Conservation (phyloP, 2,113 vertebrate genomes). For the Chinchilla lanigera region DNA sequence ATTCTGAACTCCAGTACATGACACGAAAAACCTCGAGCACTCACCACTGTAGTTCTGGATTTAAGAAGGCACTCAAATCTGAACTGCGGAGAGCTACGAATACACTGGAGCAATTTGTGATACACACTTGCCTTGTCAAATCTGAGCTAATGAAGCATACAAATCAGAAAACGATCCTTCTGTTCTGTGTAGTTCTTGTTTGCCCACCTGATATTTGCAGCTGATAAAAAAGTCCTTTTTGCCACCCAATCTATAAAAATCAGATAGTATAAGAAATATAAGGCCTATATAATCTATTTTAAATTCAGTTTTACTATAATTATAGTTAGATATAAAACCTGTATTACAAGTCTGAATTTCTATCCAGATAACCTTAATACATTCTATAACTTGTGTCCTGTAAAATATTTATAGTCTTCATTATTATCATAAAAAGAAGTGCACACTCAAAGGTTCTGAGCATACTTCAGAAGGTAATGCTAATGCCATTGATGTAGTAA, state of each 20-base stretch:
- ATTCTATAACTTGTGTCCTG: background rate
- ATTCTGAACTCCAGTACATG: background rate
- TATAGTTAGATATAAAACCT: background rate
- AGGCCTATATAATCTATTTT: background rate
- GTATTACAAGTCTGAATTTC: background rate
- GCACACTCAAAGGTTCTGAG: background rate
- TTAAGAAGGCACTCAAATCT: slow-evolving; percentile 99
- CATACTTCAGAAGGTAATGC: background rate
- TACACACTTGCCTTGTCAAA: slow-evolving; percentile 99
- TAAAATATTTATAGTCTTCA: background rate
- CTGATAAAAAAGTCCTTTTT: slow-evolving; percentile 98
- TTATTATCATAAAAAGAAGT: background rate
- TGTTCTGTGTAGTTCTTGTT: slow-evolving; percentile 99
- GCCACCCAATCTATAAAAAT: slow-evolving; percentile 94
- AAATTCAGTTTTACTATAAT: slow-evolving; percentile 37
- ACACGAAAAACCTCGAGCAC: background rate
- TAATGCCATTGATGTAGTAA: background rate
- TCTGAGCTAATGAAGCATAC: slow-evolving; percentile 98
- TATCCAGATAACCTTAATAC: background rate
- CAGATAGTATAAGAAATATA: slow-evolving; percentile 42
- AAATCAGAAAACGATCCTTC: slow-evolving; percentile 98
- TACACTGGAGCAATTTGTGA: slow-evolving; percentile 96
- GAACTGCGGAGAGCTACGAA: slow-evolving; percentile 93
- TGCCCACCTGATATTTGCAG: slow-evolving; percentile 98
- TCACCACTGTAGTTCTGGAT: slow-evolving; percentile 98